Evolutionary conservation across 2,888 invertebrate genomes (phyloP), one percentile per base, ranked within the genome.

Genomic region (Epinotia bilunana): DNA sequence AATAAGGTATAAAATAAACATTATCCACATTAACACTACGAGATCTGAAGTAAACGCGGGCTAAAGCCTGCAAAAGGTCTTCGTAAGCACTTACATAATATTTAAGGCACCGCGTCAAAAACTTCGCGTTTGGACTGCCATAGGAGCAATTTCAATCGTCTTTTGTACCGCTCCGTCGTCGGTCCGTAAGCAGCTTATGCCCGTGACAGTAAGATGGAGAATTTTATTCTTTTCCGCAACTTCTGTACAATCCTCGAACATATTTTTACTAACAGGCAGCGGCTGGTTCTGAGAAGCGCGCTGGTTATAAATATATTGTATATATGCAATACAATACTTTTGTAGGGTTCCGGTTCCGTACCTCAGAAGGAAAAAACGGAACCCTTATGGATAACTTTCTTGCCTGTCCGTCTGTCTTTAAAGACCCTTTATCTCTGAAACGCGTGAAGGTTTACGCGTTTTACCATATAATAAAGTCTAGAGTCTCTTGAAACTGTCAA

Each of bases 181-280:
- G 53, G 64, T 39, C 39, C 53, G 70, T 74, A 74, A 74, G 74
- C 33, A 46, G 74, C 74, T 74, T 74, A 74, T 49, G 49, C 18
- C 39, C 49, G 60, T 61, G 74, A 65, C 70, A 53, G 64, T 58
- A 71, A 74, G 74, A 64, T 65, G 58, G 70, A 60, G 60, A 64
- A 65, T 70, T 74, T 65, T 65, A 65, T 65, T 53, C 57, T 71
- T 73, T 74, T 28, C 28, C 63, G 43, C 39, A 70, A 71, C 64
- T 60, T 60, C 46, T 60, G 58, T 60, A n/a, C 65, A 69, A 58
- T 58, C 43, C 11, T 60, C n/a, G 46, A 69, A 69, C 58, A 69
- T 28, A 69, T 60, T 60, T 69, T 9, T 58, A 20, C 43, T 57
- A 20, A 69, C 20, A 39, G 43, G 28, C n/a, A 60, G 23, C 20